Conservation (phyloP, 2,797 vertebrate species). For the Numenius phaeopus region DNA sequence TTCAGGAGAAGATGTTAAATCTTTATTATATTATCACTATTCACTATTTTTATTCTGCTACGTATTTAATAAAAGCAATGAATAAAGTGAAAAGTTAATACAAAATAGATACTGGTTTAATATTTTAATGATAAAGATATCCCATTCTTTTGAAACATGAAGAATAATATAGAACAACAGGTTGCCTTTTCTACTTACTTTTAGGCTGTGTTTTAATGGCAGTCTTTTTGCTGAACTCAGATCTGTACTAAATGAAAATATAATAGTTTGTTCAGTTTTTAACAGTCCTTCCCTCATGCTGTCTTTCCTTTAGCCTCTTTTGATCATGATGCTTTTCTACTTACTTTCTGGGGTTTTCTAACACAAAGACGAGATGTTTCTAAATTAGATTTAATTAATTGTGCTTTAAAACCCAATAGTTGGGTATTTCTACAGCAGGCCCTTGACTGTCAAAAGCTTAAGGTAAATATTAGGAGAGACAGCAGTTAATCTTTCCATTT, state of each 20-base stretch:
- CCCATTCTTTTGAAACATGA: constrained; percentile 7
- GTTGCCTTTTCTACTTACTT: background rate
- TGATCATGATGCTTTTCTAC: background rate
- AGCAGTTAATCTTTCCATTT: constrained; percentile 29
- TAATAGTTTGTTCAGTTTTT: background rate
- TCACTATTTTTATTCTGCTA: background rate
- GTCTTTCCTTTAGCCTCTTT: constrained; percentile 19
- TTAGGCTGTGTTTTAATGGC: background rate
- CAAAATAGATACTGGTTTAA: background rate
- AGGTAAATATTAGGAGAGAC: constrained; percentile 6
- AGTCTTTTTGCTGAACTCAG: background rate
- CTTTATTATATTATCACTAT: background rate
- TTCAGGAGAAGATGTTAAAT: background rate
- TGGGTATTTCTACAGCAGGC: constrained; percentile 1
- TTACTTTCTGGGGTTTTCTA: background rate
- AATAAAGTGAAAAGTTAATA: background rate
- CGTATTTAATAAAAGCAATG: constrained; percentile 1
- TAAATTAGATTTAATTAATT: constrained; percentile 38
- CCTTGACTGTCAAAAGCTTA: background rate
- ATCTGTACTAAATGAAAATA: background rate
- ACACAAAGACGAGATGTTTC: constrained; percentile 17
- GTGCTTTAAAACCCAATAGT: constrained; percentile 19
- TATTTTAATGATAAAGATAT: background rate
- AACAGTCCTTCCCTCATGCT: background rate
- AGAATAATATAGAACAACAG: background rate